phyloP scores from a whole-genome alignment of 2,797 vertebrate species.

The Pteronotus mesoamericanus region DNA sequence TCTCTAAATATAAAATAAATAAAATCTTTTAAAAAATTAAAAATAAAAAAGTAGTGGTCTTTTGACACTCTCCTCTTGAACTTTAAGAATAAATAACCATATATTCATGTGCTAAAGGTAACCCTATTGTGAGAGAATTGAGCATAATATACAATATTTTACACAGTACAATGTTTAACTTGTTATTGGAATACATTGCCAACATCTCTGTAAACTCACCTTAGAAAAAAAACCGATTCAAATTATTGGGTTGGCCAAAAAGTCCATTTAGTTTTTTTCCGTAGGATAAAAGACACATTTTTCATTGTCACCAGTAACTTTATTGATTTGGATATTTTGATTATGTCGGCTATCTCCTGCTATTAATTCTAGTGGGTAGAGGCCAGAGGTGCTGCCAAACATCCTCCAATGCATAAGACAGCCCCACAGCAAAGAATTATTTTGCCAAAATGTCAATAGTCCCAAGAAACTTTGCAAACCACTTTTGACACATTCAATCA shows the following conservation, averaged over 20 bases:
- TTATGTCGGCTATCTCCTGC: neutral
- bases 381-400: too few species aligned
- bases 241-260: neutral
- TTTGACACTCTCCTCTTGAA: neutral
- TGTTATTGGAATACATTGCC: neutral
- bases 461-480: neutral
- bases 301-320: neutral
- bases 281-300: neutral
- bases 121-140: neutral
- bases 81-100: neutral
- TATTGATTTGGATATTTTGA: neutral
- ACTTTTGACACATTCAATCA: neutral
- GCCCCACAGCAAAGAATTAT: neutral
- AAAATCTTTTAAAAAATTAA: neutral
- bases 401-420: neutral
- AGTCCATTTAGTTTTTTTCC: neutral
- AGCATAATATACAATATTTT: neutral
- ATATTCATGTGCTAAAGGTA: neutral
- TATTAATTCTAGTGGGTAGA: neutral
- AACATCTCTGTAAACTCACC: neutral
- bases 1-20: neutral
- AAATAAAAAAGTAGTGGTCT: neutral
- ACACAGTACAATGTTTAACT: neutral
- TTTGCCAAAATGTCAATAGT: neutral
- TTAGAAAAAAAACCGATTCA: neutral